These are phyloP conservation scores for Scortum barcoo DNA, from an alignment of 2,113 vertebrate genomes.

Conservation along the genomic window DNA sequence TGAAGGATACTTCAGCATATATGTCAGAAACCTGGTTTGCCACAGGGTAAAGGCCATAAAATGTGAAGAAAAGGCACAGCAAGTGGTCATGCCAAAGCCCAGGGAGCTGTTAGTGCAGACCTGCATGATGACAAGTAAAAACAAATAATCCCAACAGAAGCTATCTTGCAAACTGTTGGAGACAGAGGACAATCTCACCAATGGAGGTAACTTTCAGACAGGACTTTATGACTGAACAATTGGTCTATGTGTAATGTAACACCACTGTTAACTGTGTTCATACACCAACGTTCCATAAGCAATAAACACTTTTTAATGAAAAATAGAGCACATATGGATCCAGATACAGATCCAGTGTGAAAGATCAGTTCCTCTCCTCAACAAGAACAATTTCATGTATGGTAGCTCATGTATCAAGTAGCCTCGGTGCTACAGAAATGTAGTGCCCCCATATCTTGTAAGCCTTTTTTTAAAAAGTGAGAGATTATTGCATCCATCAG, in stretches of 20 bases:
- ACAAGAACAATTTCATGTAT: neutral
- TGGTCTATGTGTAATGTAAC: neutral
- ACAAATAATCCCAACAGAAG: conserved; percentile 33
- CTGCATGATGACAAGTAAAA: conserved; percentile 32
- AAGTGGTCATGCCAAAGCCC: conserved; percentile 25
- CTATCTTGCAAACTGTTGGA: conserved; percentile 19
- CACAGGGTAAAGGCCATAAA: conserved; percentile 37
- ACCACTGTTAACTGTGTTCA: neutral
- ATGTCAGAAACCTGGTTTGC: conserved; percentile 46
- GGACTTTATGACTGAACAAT: neutral
- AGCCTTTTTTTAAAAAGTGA: neutral
- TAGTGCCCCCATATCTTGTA: neutral
- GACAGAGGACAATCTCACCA: neutral
- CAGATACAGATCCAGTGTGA: neutral
- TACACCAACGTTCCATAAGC: neutral
- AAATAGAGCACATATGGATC: neutral
- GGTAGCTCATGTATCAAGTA: neutral
- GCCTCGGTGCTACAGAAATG: neutral
- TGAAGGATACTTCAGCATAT: conserved; percentile 35
- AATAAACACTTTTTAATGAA: neutral
- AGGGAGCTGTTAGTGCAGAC: conserved; percentile 5
- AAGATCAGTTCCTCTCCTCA: neutral
- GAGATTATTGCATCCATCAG: neutral
- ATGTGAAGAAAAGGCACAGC: conserved; percentile 59
- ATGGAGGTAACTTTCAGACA: neutral